Conservation (phyloP, 64 coral and sea anemone species). For the Montipora efflorescens region DNA sequence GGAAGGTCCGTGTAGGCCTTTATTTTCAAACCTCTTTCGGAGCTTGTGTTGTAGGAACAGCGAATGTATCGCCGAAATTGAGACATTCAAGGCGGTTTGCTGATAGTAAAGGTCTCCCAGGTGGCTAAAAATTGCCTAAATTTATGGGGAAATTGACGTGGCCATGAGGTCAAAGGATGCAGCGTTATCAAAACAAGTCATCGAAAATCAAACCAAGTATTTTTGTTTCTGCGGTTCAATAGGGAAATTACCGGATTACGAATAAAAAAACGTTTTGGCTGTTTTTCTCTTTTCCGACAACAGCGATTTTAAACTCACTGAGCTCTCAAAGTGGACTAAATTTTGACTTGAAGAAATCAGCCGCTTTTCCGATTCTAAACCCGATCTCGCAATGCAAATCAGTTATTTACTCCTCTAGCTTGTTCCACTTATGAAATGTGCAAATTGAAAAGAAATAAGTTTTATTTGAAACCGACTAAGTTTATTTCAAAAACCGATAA, state of each 20-base stretch:
- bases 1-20: neutral
- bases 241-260: too few relatives aligned
- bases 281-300: neutral
- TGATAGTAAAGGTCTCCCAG: neutral
- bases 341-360: too few relatives aligned
- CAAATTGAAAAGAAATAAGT: neutral
- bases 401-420: neutral
- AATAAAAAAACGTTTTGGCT: too few relatives aligned
- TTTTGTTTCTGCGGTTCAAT: neutral
- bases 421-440: too few relatives aligned
- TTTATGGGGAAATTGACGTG: neutral
- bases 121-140: neutral
- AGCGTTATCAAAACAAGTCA: neutral
- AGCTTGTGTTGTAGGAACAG: neutral
- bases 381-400: neutral
- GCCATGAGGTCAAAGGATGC: neutral
- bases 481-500: neutral
- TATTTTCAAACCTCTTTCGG: neutral
- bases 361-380: neutral
- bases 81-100: slow-evolving; percentile 12
- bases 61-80: slow-evolving; percentile 1
- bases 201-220: neutral
- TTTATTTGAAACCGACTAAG: neutral
- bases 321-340: too few relatives aligned
- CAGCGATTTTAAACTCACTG: too few relatives aligned